These are phyloP conservation scores for Datnioides undecimradiatus DNA, from an alignment of 2,113 vertebrate species.

Conservation along the genomic window DNA sequence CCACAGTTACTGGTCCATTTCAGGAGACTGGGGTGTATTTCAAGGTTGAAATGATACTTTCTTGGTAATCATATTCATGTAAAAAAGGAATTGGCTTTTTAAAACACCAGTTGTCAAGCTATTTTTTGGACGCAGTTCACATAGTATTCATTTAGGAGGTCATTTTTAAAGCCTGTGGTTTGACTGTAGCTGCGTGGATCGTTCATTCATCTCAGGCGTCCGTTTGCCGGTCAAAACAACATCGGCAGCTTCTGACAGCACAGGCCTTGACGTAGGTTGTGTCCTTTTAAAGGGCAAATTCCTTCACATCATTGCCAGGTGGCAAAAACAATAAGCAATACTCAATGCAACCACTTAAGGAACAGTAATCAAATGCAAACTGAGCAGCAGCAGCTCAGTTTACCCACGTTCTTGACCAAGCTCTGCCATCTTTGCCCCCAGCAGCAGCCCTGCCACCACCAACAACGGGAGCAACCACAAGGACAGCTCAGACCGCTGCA, in stretches of 20 bases:
- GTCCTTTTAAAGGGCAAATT: slow-evolving; percentile 47
- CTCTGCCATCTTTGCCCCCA: too few species aligned
- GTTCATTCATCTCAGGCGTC: slow-evolving; percentile 1
- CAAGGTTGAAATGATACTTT: slow-evolving; percentile 9
- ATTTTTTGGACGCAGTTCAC: not conserved
- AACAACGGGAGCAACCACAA: not conserved
- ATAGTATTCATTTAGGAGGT: not conserved
- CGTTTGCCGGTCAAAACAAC: not conserved
- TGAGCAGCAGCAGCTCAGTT: not conserved
- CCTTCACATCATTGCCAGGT: slow-evolving; percentile 16
- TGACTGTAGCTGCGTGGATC: not conserved
- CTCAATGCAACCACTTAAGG: not conserved
- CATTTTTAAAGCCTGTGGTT: not conserved
- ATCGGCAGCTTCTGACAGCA: not conserved
- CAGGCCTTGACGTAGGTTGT: not conserved
- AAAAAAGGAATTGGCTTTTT: slow-evolving; percentile 1
- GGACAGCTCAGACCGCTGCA: not conserved
- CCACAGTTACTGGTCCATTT: slow-evolving; percentile 7
- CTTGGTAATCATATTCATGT: too few species aligned
- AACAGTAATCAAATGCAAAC: too few species aligned
- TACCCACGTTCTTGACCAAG: too few species aligned
- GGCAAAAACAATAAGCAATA: slow-evolving; percentile 20
- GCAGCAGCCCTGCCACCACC: not conserved
- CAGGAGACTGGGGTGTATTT: slow-evolving; percentile 4
- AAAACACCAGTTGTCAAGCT: not conserved